A percentile compares a stretch with the other conserved stretches of the same genome.
phyloP scores from a whole-genome alignment of 2,113 vertebrate genomes.

The Pica pica region DNA sequence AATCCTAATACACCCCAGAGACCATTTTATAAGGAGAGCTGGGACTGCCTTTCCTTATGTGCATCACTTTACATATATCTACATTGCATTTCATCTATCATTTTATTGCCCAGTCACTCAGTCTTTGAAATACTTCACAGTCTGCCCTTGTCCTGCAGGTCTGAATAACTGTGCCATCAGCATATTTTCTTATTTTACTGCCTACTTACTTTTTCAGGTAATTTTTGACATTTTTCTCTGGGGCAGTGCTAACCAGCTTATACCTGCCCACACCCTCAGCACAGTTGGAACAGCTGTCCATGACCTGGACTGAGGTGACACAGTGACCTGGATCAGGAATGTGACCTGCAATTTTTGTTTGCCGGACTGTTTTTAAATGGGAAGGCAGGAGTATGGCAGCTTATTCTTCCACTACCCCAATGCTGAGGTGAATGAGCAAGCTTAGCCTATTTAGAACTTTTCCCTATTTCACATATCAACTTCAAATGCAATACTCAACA shows the following conservation, averaged over 20 bases:
- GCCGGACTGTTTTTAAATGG: neutral
- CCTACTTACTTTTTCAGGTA: neutral
- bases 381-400: neutral
- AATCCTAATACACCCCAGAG: neutral
- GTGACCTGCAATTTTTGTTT: neutral
- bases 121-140: neutral
- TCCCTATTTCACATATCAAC: neutral
- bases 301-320: neutral
- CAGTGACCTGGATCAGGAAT: neutral
- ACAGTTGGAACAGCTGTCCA: neutral
- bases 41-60: neutral
- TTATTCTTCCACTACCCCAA: neutral
- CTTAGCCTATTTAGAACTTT: neutral
- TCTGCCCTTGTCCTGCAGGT: slow-evolving; percentile 31
- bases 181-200: slow-evolving; percentile 12
- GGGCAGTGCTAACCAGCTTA: neutral
- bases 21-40: neutral
- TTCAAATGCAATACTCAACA: neutral
- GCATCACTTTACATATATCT: slow-evolving; percentile 49
- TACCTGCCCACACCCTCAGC: neutral
- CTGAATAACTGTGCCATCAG: slow-evolving; percentile 38
- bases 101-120: slow-evolving; percentile 11
- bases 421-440: neutral
- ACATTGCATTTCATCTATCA: slow-evolving; percentile 35
- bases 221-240: neutral